phyloP scores from a whole-genome alignment of 2,888 invertebrate genomes.

The Minunthozetes semirufus region DNA sequence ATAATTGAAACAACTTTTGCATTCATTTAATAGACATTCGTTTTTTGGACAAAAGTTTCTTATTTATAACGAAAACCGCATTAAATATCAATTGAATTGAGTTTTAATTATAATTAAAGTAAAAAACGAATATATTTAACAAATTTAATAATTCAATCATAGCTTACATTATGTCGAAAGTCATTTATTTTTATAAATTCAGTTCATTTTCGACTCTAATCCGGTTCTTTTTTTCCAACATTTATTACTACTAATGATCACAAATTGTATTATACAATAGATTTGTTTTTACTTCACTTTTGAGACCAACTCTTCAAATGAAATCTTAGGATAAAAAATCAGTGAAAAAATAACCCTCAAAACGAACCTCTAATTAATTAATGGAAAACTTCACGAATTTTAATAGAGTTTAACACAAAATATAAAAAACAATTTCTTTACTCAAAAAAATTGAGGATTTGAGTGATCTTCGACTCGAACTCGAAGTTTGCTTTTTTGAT shows the following conservation, averaged over 20 bases:
- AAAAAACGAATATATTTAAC: conserved; percentile 19
- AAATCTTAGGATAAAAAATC: no score
- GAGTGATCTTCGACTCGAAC: not conserved
- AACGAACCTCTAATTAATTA: no score
- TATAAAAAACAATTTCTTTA: no score
- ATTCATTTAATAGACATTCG: conserved; percentile 10
- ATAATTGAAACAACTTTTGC: conserved; percentile 24
- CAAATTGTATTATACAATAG: not conserved
- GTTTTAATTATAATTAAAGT: conserved; percentile 20
- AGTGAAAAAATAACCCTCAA: no score
- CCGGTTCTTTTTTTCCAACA: not conserved
- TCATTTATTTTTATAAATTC: conserved; percentile 27
- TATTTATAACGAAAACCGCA: not conserved
- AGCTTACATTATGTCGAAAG: conserved; percentile 21
- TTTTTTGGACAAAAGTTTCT: conserved; percentile 7
- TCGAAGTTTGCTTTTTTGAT: not conserved
- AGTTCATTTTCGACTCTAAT: not conserved
- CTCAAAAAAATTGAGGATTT: not conserved
- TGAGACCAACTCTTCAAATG: no score
- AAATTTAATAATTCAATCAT: conserved; percentile 19
- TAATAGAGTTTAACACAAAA: no score
- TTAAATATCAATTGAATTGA: conserved; percentile 9
- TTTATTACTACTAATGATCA: not conserved
- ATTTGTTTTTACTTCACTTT: not conserved
- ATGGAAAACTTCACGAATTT: no score